Evolutionary conservation across 2,888 invertebrate genomes (phyloP), one percentile per base, ranked within the genome.

Genomic region (Pristionchus mayeri): DNA sequence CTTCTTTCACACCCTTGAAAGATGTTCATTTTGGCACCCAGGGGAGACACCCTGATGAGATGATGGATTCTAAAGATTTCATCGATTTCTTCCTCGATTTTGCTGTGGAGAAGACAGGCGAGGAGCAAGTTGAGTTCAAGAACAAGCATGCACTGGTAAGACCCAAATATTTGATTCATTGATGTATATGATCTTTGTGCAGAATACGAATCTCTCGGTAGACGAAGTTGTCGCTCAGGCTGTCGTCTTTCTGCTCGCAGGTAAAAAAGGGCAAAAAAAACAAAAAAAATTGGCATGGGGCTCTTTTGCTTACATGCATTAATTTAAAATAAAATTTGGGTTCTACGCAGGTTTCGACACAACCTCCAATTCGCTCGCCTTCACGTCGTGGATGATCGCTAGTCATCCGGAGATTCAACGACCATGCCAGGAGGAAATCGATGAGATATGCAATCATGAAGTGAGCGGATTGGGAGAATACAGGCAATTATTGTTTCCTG

Each of bases 61-160:
- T n/a, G n/a, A n/a, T n/a, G 1, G 63, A 40, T 2, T 11, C 81
- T 0, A 11, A 21, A 0, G 90, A 90, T 84, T 90, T 90, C 63
- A 89, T 90, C 54, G 90, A 90, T 76, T 67, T 90, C 21, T 90
- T 90, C 81, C 86, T 90, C 76, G 89, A 90, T 63, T 88, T 88
- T 0, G 80, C 84, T 40, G 86, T 86, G n/a, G 88, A 90, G 3
- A 48, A 30, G 81, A 34, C 30, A 7, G 24, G 18, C 7, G 30
- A 60, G 16, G 52, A 82, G 9, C 30, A 44, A 9, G 27, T 34
- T 6, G 81, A 82, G 30, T 82, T 82, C 81, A 27, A 44, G 63
- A n/a, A 44, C 18, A 37, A 48, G 54, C 4, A n/a, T n/a, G 24
- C 44, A 30, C 40, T 63, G 48, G 81, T 82, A 1, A 16, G 57